Evolutionary conservation across 2,113 vertebrate species (phyloP).

Genomic region (Colius striatus): DNA sequence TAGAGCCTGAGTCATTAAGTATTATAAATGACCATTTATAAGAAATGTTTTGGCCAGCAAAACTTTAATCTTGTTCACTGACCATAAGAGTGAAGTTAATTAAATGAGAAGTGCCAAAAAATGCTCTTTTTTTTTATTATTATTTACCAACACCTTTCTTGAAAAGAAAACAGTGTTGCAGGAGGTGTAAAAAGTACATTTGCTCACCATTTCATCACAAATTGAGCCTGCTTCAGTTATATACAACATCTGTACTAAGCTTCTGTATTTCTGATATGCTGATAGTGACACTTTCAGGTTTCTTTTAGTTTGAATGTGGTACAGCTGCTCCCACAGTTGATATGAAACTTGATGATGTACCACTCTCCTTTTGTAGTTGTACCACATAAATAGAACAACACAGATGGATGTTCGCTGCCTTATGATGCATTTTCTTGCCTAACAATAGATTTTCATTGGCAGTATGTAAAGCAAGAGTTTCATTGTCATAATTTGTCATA

Average conservation of each 20-base stretch:
- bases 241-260: background rate
- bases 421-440: background rate
- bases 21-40: background rate
- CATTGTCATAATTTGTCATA: background rate
- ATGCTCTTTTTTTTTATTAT: too few species aligned
- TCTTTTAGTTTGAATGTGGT: background rate
- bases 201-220: background rate
- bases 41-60: background rate
- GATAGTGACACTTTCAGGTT: background rate
- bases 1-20: background rate
- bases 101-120: constrained; percentile 4
- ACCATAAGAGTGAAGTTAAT: background rate
- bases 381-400: background rate
- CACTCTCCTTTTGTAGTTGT: background rate
- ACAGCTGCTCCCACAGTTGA: background rate
- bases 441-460: background rate
- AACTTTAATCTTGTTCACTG: background rate
- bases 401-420: background rate
- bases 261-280: background rate
- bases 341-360: background rate
- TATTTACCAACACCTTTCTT: background rate
- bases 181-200: background rate
- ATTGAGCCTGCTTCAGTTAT: background rate
- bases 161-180: background rate
- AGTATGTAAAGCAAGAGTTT: background rate